phyloP scores from a whole-genome alignment of 2,888 invertebrate species.

The Entomobrya multifasciata region DNA sequence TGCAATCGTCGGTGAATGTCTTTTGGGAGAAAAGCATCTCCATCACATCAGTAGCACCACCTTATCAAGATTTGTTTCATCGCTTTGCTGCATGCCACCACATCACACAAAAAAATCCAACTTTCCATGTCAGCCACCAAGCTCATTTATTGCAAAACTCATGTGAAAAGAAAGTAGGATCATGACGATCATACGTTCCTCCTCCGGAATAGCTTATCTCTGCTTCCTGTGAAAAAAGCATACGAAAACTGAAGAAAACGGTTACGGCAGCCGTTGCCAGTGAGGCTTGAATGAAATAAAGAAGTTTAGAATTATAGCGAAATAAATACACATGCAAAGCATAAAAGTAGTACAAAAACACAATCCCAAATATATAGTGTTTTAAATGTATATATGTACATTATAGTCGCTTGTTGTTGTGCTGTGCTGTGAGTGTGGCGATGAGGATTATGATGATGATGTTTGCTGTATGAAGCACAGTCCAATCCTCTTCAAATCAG shows the following conservation, averaged over 20 bases:
- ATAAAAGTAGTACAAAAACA: not conserved
- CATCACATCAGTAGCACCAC: conserved; percentile 10
- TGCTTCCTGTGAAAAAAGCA: not conserved
- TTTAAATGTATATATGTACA: not conserved
- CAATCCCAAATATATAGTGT: not conserved
- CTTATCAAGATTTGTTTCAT: conserved; percentile 64
- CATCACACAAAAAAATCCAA: conserved; percentile 28
- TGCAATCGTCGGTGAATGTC: no score
- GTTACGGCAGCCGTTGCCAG: not conserved
- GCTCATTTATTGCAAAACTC: conserved; percentile 57
- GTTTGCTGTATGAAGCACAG: conserved; percentile 23
- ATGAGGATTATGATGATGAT: not conserved
- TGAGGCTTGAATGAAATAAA: not conserved
- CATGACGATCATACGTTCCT: not conserved
- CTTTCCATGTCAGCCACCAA: conserved; percentile 49
- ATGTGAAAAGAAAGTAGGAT: conserved; percentile 53
- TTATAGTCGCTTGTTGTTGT: not conserved
- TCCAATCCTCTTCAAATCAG: no score
- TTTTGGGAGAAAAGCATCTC: not conserved
- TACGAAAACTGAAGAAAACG: conserved; percentile 4
- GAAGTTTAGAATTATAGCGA: not conserved
- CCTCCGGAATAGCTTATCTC: not conserved
- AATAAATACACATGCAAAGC: not conserved
- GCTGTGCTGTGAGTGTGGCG: not conserved
- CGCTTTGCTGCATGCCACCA: conserved; percentile 49